Evolutionary conservation across 2,113 vertebrate genomes (phyloP), one percentile per base, ranked within the genome.

Genomic region (Equus quagga): DNA sequence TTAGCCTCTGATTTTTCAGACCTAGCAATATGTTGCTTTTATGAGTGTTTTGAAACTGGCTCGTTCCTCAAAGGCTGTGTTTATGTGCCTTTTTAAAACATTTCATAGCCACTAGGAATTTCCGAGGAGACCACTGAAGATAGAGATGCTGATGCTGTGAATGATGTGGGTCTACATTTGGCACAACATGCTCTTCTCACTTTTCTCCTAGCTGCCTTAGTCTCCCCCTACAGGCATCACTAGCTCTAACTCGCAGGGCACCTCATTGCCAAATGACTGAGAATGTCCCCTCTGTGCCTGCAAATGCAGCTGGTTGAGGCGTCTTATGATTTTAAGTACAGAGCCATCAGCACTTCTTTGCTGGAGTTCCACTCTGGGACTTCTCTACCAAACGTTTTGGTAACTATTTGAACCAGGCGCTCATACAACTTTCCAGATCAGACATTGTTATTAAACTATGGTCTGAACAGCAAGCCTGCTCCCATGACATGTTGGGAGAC

Each of bases 171-270:
- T 89, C 81, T 75, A 6, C 18, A 0, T 56, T 62, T 13, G 56
- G 58, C 33, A 8, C 17, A 21, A 6, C 11, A 6, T 58, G 17
- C 7, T 23, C 58, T 26, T 51, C 41, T 31, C 8, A 5, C 11
- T 36, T 36, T 85, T 46, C 67, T 49, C 65, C 64, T 0, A 1
- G 0, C 18, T n/a, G 17, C 28, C 58, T 64, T 56, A 5, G 0
- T 83, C 14, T 90, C 56, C 6, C 73, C 92, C 69, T 13, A 18
- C 13, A 24, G 65, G 31, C 15, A 65, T 33, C 80, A 44, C 46
- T 23, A 46, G 73, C 87, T 70, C 11, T 9, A n/a, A 44, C 23
- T 3, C 0, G 0, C 1, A 17, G 26, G 44, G 23, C 0, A 28
- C 10, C 2, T 26, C 5, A 0, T 51, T 82, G 70, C 76, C n/a